phyloP scores from a whole-genome alignment of 2,888 invertebrate genomes.

The Serripes groenlandicus region DNA sequence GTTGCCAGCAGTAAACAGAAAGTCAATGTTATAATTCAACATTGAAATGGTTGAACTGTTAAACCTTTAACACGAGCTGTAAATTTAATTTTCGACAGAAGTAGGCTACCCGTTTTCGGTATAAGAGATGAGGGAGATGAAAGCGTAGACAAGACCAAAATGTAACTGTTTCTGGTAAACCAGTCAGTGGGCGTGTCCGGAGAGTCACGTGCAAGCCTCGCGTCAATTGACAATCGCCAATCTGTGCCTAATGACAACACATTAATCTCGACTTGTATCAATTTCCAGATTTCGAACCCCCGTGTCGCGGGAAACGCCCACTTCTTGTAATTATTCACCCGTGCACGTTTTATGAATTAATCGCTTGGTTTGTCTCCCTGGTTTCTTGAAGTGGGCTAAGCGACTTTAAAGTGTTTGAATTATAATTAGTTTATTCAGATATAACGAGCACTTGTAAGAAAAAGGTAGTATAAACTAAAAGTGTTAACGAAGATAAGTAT shows the following conservation, averaged over 20 bases:
- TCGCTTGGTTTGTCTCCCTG: slow-evolving; percentile 26
- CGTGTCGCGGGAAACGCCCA: slow-evolving; percentile 17
- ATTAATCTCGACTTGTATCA: slow-evolving; percentile 29
- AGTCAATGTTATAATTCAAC: no score
- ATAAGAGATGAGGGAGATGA: not conserved
- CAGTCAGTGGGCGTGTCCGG: slow-evolving; percentile 52
- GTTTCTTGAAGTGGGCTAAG: no score
- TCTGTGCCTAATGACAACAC: slow-evolving; percentile 39
- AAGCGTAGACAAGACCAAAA: not conserved
- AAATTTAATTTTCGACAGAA: no score
- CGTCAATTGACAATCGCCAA: slow-evolving; percentile 57
- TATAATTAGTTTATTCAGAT: no score
- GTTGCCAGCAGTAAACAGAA: no score
- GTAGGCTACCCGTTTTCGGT: no score
- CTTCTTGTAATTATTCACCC: slow-evolving; percentile 29
- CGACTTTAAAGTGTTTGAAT: no score
- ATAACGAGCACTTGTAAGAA: no score
- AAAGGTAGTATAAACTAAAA: no score
- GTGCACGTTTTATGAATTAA: slow-evolving; percentile 31
- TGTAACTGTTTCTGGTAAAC: slow-evolving; percentile 9
- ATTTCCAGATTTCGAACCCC: slow-evolving; percentile 26
- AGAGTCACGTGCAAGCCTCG: slow-evolving; percentile 44
- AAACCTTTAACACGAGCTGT: no score
- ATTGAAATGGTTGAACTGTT: no score
- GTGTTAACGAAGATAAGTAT: no score